A percentile compares a stretch with the other conserved stretches of the same genome.
Conservation (phyloP, 2,113 vertebrate genomes). For the Philantomba maxwellii region DNA sequence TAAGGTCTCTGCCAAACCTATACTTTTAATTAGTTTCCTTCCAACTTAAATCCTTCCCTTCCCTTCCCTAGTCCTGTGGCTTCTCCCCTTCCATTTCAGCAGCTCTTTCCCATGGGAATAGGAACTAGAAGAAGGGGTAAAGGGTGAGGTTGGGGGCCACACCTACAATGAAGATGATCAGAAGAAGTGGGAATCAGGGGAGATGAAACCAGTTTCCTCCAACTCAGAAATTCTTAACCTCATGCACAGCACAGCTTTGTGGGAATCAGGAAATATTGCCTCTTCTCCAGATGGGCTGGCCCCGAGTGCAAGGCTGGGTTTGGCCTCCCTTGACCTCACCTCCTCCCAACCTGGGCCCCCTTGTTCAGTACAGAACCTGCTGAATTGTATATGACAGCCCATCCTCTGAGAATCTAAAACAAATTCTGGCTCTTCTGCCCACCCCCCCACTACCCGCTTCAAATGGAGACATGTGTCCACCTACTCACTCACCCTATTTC, state of each 20-base stretch:
- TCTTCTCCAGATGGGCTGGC: not conserved
- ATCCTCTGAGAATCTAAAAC: not conserved
- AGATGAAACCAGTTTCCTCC: not conserved
- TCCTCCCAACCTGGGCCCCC: not conserved
- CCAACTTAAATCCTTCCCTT: slow-evolving; percentile 7
- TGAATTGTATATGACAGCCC: not conserved
- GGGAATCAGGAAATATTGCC: not conserved
- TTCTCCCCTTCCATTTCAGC: not conserved
- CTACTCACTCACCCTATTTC: not conserved
- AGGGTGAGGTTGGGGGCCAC: not conserved
- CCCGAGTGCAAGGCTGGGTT: not conserved
- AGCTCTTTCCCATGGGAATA: slow-evolving; percentile 3
- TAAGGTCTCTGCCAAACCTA: not conserved
- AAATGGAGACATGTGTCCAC: not conserved
- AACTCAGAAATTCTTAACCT: not conserved
- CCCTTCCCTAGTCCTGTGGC: not conserved
- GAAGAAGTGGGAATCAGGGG: not conserved
- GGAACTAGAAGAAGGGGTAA: not conserved
- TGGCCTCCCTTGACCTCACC: not conserved
- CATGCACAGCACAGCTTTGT: not conserved
- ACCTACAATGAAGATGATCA: not conserved
- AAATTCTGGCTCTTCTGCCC: not conserved
- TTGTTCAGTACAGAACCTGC: not conserved
- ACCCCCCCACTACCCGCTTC: rapidly evolving
- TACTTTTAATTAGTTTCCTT: slow-evolving; percentile 10